Evolutionary conservation across 2,797 vertebrate genomes (phyloP).

Genomic region (Kryptopterus vitreolus): DNA sequence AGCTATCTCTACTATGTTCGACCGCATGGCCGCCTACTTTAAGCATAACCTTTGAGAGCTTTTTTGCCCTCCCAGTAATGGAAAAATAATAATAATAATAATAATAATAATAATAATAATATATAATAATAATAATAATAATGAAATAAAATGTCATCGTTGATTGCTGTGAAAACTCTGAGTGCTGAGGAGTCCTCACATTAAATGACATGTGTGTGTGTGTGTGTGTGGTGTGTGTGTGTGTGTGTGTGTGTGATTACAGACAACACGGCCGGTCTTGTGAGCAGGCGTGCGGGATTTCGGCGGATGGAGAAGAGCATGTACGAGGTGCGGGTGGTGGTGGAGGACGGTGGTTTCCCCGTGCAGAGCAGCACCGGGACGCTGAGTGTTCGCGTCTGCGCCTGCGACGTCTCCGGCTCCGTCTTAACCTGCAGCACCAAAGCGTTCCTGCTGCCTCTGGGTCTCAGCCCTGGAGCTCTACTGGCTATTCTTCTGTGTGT

Average conservation of each 20-base stretch:
- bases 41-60: not conserved
- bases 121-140: not conserved
- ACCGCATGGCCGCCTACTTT: too few species aligned
- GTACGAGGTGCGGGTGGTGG: conserved; percentile 84
- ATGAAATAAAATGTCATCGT: not conserved
- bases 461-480: conserved; percentile 87
- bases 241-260: conserved; percentile 51
- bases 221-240: not conserved
- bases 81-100: too few species aligned
- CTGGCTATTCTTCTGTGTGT: conserved; percentile 87
- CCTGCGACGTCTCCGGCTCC: conserved; percentile 79
- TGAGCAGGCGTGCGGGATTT: conserved; percentile 80
- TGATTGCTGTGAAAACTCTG: not conserved
- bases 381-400: conserved; percentile 86
- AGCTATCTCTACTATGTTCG: too few species aligned
- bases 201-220: not conserved
- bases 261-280: conserved; percentile 93
- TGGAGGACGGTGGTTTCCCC: conserved; percentile 90
- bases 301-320: conserved; percentile 78
- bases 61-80: too few species aligned
- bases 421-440: conserved; percentile 84
- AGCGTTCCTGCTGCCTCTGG: conserved; percentile 85
- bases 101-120: too few species aligned
- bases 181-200: not conserved
- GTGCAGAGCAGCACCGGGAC: conserved; percentile 91